These are phyloP conservation scores for Drosophila saltans DNA, from an alignment of 1,140 invertebrate species.

Conservation along the genomic window DNA sequence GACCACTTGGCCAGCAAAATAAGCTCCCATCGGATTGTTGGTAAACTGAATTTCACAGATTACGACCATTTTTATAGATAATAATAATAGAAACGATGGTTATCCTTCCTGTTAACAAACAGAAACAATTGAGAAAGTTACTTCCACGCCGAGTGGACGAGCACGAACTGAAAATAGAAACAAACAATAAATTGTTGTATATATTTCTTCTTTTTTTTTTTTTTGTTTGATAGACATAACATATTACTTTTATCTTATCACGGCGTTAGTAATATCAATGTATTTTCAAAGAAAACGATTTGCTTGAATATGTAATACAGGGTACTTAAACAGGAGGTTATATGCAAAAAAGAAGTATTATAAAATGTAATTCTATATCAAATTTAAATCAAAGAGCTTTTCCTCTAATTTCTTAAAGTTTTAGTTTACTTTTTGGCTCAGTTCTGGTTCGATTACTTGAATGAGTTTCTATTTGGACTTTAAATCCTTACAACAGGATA, in stretches of 20 bases:
- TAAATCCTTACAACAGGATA: too few relatives aligned
- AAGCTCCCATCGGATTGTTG: constrained; percentile 83
- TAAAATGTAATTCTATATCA: too few relatives aligned
- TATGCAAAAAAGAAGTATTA: too few relatives aligned
- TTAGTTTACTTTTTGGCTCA: too few relatives aligned
- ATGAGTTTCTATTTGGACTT: too few relatives aligned
- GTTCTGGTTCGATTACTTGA: too few relatives aligned
- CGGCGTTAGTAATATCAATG: constrained; percentile 28
- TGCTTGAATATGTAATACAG: background rate
- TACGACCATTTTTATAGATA: constrained; percentile 48
- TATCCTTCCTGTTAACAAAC: background rate
- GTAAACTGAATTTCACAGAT: constrained; percentile 78
- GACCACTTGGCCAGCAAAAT: constrained; percentile 84
- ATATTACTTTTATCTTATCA: constrained; percentile 65
- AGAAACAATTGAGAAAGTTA: background rate
- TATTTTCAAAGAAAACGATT: constrained; percentile 44
- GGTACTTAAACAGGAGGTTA: background rate
- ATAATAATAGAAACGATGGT: background rate
- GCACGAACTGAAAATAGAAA: constrained; percentile 15
- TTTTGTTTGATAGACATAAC: background rate
- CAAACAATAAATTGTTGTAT: constrained; percentile 11
- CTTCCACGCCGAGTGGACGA: constrained; percentile 11
- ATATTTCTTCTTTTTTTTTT: background rate
- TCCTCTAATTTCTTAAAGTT: too few relatives aligned
- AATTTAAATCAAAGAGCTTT: too few relatives aligned